Conservation (phyloP, 2,888 invertebrate species). For the Drosophila trichaetosa region DNA sequence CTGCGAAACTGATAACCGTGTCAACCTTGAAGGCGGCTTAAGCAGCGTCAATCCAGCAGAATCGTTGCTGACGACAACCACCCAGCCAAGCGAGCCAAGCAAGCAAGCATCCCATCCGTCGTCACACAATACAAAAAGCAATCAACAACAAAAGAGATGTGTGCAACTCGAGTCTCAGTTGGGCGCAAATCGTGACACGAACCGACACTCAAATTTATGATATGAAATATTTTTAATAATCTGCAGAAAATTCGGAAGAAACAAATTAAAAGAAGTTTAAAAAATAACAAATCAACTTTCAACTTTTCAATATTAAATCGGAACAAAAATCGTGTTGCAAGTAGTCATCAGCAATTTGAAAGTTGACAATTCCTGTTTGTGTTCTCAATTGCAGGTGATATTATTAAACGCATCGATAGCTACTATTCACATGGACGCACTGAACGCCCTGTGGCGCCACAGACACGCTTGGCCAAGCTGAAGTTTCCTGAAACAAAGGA, state of each 20-base stretch:
- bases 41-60: constrained; percentile 45
- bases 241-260: not conserved
- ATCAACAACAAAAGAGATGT: constrained; percentile 22
- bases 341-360: no score
- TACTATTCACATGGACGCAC: constrained; percentile 69
- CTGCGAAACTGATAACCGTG: constrained; percentile 63
- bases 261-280: not conserved
- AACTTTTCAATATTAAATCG: not conserved
- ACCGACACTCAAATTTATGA: not conserved
- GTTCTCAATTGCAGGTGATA: constrained; percentile 67
- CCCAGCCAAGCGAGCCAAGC: not conserved
- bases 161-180: constrained; percentile 3
- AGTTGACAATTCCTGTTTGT: no score
- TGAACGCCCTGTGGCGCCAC: constrained; percentile 23
- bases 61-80: constrained; percentile 56
- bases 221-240: not conserved
- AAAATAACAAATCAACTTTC: not conserved
- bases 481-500: constrained; percentile 73
- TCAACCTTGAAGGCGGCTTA: constrained; percentile 58
- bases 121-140: constrained; percentile 8
- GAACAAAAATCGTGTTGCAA: no score
- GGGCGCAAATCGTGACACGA: constrained; percentile 1
- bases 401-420: constrained; percentile 81
- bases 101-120: not conserved
- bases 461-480: constrained; percentile 58